Percentiles rank a stretch among this genome's conserved stretches.
These are phyloP conservation scores for Epinephelus cyanopodus DNA, from an alignment of 2,113 vertebrate genomes.

Conservation along the genomic window DNA sequence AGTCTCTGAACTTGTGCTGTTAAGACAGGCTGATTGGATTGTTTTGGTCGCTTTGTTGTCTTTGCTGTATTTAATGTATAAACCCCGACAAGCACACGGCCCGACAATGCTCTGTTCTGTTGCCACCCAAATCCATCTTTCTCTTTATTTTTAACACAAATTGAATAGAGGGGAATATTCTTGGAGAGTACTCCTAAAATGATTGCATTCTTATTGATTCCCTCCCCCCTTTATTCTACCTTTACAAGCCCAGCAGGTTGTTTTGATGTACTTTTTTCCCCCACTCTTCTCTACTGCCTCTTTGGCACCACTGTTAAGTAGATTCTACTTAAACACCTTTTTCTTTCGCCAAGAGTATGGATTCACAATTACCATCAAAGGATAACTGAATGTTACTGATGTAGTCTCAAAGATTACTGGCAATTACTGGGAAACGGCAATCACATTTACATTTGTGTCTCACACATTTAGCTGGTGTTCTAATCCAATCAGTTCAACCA, in stretches of 20 bases:
- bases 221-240: background rate
- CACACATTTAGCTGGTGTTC: background rate
- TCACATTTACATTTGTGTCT: slow-evolving; percentile 23
- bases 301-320: slow-evolving; percentile 14
- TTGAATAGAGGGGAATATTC: slow-evolving; percentile 36
- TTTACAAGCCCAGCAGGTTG: slow-evolving; percentile 38
- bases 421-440: background rate
- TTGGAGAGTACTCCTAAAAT: slow-evolving; percentile 40
- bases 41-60: slow-evolving; percentile 10
- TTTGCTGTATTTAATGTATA: slow-evolving; percentile 44
- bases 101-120: slow-evolving; percentile 25
- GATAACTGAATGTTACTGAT: slow-evolving; percentile 16
- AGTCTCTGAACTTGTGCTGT: slow-evolving; percentile 30
- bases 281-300: background rate
- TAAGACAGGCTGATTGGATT: slow-evolving; percentile 27
- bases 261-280: background rate
- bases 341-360: slow-evolving; percentile 4
- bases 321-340: slow-evolving; percentile 20
- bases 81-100: slow-evolving; percentile 28
- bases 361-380: background rate
- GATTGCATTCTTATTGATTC: slow-evolving; percentile 67
- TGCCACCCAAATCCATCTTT: slow-evolving; percentile 18
- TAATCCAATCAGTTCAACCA: slow-evolving; percentile 6
- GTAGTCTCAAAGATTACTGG: background rate
- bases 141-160: slow-evolving; percentile 8